Conservation (phyloP, 2,888 invertebrate genomes). For the Eudemis profundana region DNA sequence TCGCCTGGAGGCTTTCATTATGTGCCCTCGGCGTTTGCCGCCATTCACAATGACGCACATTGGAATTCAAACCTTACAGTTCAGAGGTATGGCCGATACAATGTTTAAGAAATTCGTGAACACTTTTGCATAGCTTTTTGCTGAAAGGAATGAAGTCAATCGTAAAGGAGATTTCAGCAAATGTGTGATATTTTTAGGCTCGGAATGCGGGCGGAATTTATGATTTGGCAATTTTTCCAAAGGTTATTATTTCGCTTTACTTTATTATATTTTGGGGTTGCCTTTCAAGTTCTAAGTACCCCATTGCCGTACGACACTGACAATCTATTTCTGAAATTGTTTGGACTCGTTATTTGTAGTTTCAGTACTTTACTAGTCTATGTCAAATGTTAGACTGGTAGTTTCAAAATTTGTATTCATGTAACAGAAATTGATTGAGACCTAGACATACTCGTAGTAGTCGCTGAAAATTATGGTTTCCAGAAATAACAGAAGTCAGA, state of each 20-base stretch:
- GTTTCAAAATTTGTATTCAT: too few relatives aligned
- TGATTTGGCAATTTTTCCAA: conserved; percentile 25
- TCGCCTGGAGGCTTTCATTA: conserved; percentile 46
- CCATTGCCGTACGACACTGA: background rate
- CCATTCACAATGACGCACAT: conserved; percentile 34
- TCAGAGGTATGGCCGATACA: conserved; percentile 36
- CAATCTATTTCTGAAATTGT: too few relatives aligned
- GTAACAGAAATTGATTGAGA: too few relatives aligned
- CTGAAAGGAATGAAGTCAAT: conserved; percentile 44
- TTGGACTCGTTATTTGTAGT: too few relatives aligned
- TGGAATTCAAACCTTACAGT: conserved; percentile 43
- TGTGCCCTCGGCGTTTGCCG: conserved; percentile 39
- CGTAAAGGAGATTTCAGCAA: conserved; percentile 42
- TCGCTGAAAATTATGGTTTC: too few relatives aligned
- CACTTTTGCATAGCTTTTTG: conserved; percentile 38
- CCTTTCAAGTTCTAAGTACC: background rate
- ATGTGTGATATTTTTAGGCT: conserved; percentile 42
- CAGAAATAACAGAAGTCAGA: too few relatives aligned
- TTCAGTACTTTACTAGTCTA: too few relatives aligned
- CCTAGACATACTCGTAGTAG: too few relatives aligned
- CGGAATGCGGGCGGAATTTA: conserved; percentile 27
- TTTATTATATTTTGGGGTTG: background rate
- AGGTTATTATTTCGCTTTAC: conserved; percentile 22
- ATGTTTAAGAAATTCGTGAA: conserved; percentile 37
- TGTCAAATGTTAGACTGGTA: too few relatives aligned